Percentiles rank a stretch among this genome's conserved stretches.
Conservation (phyloP, 1,140 invertebrate genomes). For the Drosophila leontia region DNA sequence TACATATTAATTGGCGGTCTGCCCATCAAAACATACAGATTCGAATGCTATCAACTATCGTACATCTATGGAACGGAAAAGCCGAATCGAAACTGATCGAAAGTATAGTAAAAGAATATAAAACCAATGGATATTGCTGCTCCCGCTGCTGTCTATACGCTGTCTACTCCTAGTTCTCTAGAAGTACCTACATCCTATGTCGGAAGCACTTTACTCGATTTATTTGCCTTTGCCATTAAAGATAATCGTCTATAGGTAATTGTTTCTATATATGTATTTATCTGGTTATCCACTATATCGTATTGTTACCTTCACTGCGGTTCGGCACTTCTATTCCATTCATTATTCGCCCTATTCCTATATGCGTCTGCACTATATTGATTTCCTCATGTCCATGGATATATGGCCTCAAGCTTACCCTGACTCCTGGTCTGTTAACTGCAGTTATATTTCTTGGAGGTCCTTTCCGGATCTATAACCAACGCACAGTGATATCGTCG, state of each 20-base stretch:
- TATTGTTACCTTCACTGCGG: conserved; percentile 37
- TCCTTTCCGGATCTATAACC: conserved; percentile 2
- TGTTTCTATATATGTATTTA: conserved; percentile 33
- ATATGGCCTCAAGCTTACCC: conserved; percentile 48
- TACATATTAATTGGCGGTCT: conserved; percentile 45
- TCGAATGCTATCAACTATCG: conserved; percentile 34
- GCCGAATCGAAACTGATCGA: not conserved
- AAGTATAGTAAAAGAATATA: conserved; percentile 1
- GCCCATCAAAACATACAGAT: conserved; percentile 33
- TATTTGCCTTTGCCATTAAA: conserved; percentile 74
- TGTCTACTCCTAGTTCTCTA: conserved; percentile 48
- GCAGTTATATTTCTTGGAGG: conserved; percentile 35
- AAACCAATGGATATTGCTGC: conserved; percentile 16
- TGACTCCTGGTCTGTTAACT: conserved; percentile 71
- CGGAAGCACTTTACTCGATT: conserved; percentile 79
- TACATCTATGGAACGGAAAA: conserved; percentile 36
- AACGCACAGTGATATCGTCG: conserved; percentile 14
- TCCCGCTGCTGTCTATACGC: conserved; percentile 19
- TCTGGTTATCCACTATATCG: conserved; percentile 20
- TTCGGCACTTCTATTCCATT: conserved; percentile 26
- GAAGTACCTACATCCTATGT: conserved; percentile 68
- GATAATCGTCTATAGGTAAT: conserved; percentile 51
- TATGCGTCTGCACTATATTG: conserved; percentile 14
- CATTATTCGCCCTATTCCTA: conserved; percentile 28
- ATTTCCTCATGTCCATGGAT: conserved; percentile 23